Evolutionary conservation across 2,888 invertebrate species (phyloP).

Genomic region (Spilarctia lutea): DNA sequence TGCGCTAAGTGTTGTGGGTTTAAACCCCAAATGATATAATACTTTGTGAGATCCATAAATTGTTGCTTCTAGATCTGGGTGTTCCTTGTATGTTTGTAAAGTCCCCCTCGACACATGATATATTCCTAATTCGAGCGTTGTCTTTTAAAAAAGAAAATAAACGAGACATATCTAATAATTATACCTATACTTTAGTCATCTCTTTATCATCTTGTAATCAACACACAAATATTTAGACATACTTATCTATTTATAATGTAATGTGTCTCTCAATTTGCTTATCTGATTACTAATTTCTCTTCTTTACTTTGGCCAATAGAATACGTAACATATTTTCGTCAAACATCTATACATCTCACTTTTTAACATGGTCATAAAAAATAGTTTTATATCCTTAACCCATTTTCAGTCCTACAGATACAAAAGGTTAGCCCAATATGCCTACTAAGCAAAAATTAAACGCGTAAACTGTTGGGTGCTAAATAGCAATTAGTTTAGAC

Average conservation of each 20-base stretch:
- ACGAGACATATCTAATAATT: too few species aligned
- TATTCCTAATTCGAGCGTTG: too few species aligned
- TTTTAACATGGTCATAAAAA: constrained; percentile 1
- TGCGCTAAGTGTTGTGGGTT: too few species aligned
- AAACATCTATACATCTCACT: not conserved
- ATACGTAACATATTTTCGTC: not conserved
- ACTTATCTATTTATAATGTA: not conserved
- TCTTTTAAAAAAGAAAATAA: too few species aligned
- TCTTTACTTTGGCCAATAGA: not conserved
- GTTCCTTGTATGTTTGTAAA: too few species aligned
- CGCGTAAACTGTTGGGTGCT: constrained; percentile 6
- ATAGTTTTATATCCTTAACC: constrained; percentile 10
- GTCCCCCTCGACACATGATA: too few species aligned
- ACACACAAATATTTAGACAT: not conserved
- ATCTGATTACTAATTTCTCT: not conserved
- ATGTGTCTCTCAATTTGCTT: not conserved
- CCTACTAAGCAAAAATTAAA: constrained; percentile 25
- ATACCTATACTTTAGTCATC: too few species aligned
- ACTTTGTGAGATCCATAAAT: too few species aligned
- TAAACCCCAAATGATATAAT: too few species aligned
- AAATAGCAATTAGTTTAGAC: too few species aligned
- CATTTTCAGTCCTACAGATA: not conserved
- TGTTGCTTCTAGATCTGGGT: too few species aligned
- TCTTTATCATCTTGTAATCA: not conserved
- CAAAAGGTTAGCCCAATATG: constrained; percentile 16